Evolutionary conservation across 2,113 vertebrate species (phyloP).

Genomic region (Hemibagrus wyckioides): DNA sequence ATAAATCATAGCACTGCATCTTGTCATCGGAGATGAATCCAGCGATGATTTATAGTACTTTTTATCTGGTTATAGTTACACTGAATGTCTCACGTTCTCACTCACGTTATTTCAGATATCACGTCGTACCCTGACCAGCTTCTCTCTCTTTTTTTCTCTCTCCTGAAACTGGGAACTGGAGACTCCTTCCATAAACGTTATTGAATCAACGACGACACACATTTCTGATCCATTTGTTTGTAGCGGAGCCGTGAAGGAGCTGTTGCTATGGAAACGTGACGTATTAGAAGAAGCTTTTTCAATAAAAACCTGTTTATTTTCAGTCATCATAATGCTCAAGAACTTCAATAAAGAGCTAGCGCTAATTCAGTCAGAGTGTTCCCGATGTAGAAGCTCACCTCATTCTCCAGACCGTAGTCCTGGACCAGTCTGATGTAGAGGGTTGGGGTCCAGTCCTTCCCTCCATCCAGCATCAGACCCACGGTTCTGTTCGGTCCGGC

Average conservation of each 20-base stretch:
- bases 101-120: too few species aligned
- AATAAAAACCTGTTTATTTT: too few species aligned
- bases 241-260: not conserved
- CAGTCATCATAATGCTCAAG: not conserved
- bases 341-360: not conserved
- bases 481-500: conserved; percentile 80
- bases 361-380: not conserved
- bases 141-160: too few species aligned
- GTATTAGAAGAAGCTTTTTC: not conserved
- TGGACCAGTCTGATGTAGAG: conserved; percentile 95
- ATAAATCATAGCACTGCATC: not conserved
- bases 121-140: too few species aligned
- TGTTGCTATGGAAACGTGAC: not conserved
- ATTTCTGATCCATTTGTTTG: too few species aligned
- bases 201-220: too few species aligned
- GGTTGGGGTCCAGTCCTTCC: conserved; percentile 89
- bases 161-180: too few species aligned
- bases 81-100: not conserved
- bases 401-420: conserved; percentile 93
- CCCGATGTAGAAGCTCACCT: conserved; percentile 75
- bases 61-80: too few species aligned
- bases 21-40: not conserved
- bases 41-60: too few species aligned
- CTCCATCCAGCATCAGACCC: conserved; percentile 88
- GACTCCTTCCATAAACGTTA: too few species aligned